Percentiles rank a stretch among this genome's conserved stretches.
Conservation (phyloP, 2,113 vertebrate genomes). For the Indicator maculatus region DNA sequence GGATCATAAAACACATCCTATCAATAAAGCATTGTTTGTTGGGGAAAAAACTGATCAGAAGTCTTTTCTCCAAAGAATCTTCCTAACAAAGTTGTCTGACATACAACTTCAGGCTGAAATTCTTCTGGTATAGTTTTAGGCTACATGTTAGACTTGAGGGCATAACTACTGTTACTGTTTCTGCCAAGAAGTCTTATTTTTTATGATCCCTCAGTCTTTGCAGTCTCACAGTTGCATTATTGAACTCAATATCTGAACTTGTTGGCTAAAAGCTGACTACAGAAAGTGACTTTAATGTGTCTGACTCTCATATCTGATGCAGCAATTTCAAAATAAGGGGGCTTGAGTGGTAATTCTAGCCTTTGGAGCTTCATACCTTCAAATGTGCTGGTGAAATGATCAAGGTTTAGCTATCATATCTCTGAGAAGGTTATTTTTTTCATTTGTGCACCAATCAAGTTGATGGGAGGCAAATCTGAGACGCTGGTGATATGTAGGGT, state of each 20-base stretch:
- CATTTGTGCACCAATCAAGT: neutral
- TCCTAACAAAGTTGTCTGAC: neutral
- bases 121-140: neutral
- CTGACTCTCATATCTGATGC: neutral
- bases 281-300: neutral
- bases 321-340: neutral
- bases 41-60: neutral
- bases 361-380: neutral
- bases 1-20: neutral
- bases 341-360: neutral
- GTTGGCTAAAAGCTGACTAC: neutral
- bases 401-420: neutral
- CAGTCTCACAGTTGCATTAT: neutral
- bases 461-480: neutral
- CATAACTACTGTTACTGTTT: neutral
- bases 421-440: neutral
- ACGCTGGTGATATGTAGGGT: neutral
- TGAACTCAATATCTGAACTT: neutral
- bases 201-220: neutral
- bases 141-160: fast-evolving
- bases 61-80: neutral
- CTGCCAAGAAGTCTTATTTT: neutral
- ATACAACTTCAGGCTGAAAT: neutral
- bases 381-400: neutral
- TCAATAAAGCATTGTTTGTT: neutral